Conservation (phyloP, 2,113 vertebrate genomes). For the Archilochus colubris region DNA sequence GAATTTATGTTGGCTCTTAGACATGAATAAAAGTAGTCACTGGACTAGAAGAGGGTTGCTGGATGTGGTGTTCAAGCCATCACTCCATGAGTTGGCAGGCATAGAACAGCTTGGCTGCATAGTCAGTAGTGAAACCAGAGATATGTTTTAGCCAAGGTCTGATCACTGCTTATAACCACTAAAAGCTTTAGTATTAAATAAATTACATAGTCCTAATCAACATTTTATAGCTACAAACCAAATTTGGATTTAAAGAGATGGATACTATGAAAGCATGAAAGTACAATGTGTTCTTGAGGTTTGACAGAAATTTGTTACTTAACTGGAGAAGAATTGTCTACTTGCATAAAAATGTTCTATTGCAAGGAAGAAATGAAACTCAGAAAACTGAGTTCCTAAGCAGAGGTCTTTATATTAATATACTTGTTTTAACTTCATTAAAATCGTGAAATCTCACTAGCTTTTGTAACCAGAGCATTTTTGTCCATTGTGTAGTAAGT, state of each 20-base stretch:
- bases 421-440: background rate
- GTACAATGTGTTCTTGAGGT: slow-evolving; percentile 48
- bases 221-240: slow-evolving; percentile 48
- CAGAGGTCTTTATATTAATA: background rate
- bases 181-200: slow-evolving; percentile 50
- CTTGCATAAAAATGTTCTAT: background rate
- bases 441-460: background rate
- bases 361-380: slow-evolving; percentile 3
- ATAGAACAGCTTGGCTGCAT: background rate
- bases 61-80: background rate
- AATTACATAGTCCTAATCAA: slow-evolving; percentile 43
- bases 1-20: background rate
- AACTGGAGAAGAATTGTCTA: background rate
- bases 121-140: background rate
- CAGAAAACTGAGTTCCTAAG: background rate
- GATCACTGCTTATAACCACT: slow-evolving; percentile 23
- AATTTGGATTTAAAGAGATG: slow-evolving; percentile 29
- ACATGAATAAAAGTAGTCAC: background rate
- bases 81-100: background rate
- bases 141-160: slow-evolving; percentile 11
- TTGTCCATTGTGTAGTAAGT: background rate
- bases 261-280: background rate
- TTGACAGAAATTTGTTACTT: slow-evolving; percentile 41
- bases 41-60: background rate
- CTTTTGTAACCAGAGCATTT: background rate